Percentiles rank a stretch among this genome's conserved stretches.
Conservation (phyloP, 2,113 vertebrate genomes). For the Xiphorhynchus elegans region DNA sequence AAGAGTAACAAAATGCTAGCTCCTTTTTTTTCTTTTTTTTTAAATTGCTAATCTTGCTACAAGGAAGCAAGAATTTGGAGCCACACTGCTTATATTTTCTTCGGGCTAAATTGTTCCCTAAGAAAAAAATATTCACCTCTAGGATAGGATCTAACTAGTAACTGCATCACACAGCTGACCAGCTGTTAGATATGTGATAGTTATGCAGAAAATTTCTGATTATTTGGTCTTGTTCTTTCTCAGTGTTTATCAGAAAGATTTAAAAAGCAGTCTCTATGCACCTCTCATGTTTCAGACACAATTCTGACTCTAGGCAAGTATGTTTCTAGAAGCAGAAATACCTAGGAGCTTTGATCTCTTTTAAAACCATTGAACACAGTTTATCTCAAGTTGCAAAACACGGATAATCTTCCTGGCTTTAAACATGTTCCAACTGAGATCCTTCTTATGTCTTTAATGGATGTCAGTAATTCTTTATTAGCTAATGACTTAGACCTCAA, state of each 20-base stretch:
- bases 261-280: background rate
- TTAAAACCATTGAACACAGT: background rate
- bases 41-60: background rate
- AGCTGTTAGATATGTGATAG: background rate
- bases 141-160: background rate
- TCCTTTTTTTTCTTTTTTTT: background rate
- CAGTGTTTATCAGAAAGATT: background rate
- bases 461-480: background rate
- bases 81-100: background rate
- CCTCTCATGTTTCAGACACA: background rate
- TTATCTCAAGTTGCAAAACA: constrained; percentile 14
- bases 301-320: background rate
- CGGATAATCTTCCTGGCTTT: background rate
- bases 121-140: background rate
- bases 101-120: background rate
- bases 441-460: background rate
- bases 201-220: background rate
- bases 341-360: background rate
- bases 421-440: background rate
- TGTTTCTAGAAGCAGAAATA: background rate
- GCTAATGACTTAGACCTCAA: background rate
- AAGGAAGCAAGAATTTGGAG: background rate
- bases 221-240: background rate
- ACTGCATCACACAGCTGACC: background rate
- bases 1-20: background rate